A percentile compares a stretch with the other conserved stretches of the same genome.
Evolutionary conservation across 2,797 vertebrate genomes (phyloP).

Genomic region (Cuculus canorus): DNA sequence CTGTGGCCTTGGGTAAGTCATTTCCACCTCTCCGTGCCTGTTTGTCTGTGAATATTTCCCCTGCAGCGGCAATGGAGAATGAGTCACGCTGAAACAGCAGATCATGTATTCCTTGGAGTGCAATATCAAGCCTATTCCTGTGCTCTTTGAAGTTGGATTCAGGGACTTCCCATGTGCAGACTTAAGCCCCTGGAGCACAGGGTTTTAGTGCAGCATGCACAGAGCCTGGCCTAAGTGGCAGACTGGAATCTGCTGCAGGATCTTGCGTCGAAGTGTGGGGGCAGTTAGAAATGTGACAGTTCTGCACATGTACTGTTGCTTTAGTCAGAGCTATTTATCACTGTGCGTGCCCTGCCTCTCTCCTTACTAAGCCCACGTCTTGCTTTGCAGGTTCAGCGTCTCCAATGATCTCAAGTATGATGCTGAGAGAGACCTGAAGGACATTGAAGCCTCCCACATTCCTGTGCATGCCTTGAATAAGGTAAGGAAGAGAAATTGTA

Average conservation of each 20-base stretch:
- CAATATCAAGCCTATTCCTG: not conserved
- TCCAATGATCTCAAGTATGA: conserved; percentile 98
- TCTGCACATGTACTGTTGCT: not conserved
- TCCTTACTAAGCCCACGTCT: not conserved
- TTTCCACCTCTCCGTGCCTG: conserved; percentile 53
- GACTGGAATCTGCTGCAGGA: not conserved
- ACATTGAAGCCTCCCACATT: conserved; percentile 90
- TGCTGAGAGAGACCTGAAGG: conserved; percentile 96
- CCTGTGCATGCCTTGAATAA: conserved; percentile 97
- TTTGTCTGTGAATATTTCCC: conserved; percentile 14
- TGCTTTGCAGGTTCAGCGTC: conserved; percentile 91
- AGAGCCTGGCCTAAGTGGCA: not conserved
- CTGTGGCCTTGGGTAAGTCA: conserved; percentile 39
- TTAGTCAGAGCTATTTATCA: conserved; percentile 9
- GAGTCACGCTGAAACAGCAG: conserved; percentile 31
- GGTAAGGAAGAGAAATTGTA: conserved; percentile 72
- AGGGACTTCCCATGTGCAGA: not conserved
- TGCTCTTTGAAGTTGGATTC: not conserved
- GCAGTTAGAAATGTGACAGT: not conserved
- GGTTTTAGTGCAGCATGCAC: not conserved
- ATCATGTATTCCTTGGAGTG: not conserved
- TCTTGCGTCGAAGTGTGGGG: not conserved
- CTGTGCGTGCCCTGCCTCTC: not conserved
- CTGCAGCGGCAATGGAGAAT: not conserved
- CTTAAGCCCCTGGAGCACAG: not conserved